Conservation (phyloP, 2,888 invertebrate genomes). For the Anthophora plumipes region DNA sequence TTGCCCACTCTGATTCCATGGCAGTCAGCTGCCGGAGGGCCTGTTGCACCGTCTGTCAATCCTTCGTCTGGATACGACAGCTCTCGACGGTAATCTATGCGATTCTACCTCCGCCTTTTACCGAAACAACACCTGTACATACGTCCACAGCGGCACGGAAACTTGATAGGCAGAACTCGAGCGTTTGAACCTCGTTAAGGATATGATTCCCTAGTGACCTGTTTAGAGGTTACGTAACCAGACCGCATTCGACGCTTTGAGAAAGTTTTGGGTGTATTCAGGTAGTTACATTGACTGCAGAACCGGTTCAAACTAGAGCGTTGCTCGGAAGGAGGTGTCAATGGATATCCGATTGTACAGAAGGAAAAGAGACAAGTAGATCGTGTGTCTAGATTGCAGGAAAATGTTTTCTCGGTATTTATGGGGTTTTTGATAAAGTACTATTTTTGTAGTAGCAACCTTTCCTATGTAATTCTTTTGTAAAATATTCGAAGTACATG, state of each 20-base stretch:
- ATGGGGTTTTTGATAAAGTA: too few species aligned
- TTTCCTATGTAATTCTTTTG: too few species aligned
- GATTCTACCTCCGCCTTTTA: slow-evolving; percentile 32
- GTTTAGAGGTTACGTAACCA: slow-evolving; percentile 21
- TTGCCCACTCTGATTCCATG: slow-evolving; percentile 61
- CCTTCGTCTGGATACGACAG: slow-evolving; percentile 47
- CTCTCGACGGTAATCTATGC: slow-evolving; percentile 71
- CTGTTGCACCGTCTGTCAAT: slow-evolving; percentile 62
- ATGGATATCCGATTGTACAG: not conserved
- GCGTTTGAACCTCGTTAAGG: slow-evolving; percentile 26
- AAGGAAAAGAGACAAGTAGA: not conserved
- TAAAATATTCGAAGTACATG: too few species aligned
- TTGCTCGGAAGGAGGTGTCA: slow-evolving; percentile 17
- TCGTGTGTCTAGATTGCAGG: not conserved
- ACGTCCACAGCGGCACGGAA: slow-evolving; percentile 8
- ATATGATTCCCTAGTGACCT: slow-evolving; percentile 23
- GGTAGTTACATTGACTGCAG: slow-evolving; percentile 11
- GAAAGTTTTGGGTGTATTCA: slow-evolving; percentile 43
- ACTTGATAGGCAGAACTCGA: not conserved
- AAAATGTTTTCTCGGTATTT: not conserved
- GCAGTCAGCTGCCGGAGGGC: slow-evolving; percentile 68
- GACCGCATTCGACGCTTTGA: slow-evolving; percentile 13
- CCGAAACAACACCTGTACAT: slow-evolving; percentile 64
- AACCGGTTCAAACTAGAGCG: slow-evolving; percentile 49
- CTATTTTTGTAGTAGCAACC: too few species aligned